Base-by-base conservation (phyloP, 2,113 vertebrate species). In the Motacilla alba region DNA sequence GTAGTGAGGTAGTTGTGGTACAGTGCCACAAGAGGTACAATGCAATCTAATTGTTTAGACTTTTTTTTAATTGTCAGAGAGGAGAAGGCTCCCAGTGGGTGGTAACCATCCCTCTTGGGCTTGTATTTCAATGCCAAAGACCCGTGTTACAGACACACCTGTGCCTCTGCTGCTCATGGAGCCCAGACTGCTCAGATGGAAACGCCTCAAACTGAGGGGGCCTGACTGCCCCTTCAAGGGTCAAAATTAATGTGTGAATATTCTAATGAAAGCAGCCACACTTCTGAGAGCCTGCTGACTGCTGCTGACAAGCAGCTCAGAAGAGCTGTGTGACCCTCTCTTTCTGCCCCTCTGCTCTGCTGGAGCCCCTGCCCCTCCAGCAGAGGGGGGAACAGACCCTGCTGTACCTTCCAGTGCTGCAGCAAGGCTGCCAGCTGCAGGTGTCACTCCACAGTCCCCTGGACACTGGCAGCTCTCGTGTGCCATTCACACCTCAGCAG, bases 381-480 rank as follows among this genome's bases (percentile, higher is more conserved):
- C 55, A 31, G n/a, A 49, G 19, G 1, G 9, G 52, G 67, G 72
- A 31, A 24, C 35, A 43, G 62, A 26, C 28, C 8, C 12, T 2
- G 43, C 66, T 41, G 46, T 1, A 6, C 4, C 59, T 8, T 21
- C 28, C 30, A 11, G n/a, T 7, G 81, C 41, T 44, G 26, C 59
- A 58, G 59, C 14, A 53, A 47, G 41, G 28, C 63, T 89, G 66
- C 41, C 13, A 13, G 52, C 77, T 37, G 47, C 64, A 77, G 41
- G 3, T 28, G 78, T 3, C 50, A 56, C 67, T 53, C 35, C 0
- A 0, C 1, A 1, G 33, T 10, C 11, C 41, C 44, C 49, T 26
- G 67, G 62, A 15, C 28, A 20, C 43, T 9, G 15, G 33, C 72
- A 91, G 72, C 68, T 44, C 63, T 52, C 7, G 0, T 17, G 47